phyloP scores from a whole-genome alignment of 1,140 invertebrate genomes.

The Steinernema khuongi region DNA sequence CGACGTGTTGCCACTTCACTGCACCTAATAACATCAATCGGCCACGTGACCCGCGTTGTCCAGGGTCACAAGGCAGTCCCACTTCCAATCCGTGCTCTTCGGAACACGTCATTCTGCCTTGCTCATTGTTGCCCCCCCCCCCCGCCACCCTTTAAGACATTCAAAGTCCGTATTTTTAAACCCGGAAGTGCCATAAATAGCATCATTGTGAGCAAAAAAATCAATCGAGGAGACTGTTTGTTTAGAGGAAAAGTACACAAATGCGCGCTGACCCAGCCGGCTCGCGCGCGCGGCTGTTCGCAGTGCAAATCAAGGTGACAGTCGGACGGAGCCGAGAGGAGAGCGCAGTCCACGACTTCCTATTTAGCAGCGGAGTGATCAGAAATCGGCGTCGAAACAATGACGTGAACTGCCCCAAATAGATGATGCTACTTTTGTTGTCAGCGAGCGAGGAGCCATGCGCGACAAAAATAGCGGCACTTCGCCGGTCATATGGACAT shows the following conservation, averaged over 20 bases:
- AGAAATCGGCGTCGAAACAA: too few relatives aligned
- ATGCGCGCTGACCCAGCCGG: neutral
- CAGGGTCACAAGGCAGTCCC: neutral
- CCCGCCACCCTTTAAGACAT: too few relatives aligned
- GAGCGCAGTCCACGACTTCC: too few relatives aligned
- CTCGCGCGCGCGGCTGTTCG: constrained; percentile 1
- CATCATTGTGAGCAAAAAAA: neutral
- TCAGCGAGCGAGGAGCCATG: too few relatives aligned
- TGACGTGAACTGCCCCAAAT: too few relatives aligned
- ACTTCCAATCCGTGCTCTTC: neutral
- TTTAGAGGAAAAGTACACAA: constrained; percentile 12
- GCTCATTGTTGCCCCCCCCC: too few relatives aligned
- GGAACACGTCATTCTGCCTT: neutral
- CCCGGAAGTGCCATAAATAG: constrained; percentile 14
- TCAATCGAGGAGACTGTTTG: neutral
- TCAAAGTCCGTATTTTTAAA: too few relatives aligned
- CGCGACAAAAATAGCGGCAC: too few relatives aligned
- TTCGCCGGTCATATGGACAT: too few relatives aligned
- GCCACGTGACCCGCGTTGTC: neutral
- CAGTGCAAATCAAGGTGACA: constrained; percentile 7
- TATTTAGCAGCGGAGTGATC: too few relatives aligned
- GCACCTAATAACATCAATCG: neutral
- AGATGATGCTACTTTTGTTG: too few relatives aligned
- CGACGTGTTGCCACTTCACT: neutral
- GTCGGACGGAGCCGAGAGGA: too few relatives aligned